Conservation (phyloP, 2,888 invertebrate genomes). For the Xylota segnis region DNA sequence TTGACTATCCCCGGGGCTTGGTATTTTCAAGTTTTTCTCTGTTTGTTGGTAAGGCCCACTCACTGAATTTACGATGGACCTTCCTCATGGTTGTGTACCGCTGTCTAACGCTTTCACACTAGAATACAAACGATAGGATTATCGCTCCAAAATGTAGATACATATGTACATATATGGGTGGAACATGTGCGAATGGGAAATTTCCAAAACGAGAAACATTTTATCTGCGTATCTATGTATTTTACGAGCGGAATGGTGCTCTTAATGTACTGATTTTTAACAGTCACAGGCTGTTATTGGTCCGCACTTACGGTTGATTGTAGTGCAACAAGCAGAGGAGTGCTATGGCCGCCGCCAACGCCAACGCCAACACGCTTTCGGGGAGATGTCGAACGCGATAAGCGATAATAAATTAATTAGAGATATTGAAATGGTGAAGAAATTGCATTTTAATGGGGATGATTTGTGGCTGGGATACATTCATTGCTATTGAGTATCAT, state of each 20-base stretch:
- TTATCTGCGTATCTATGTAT: conserved; percentile 76
- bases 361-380: conserved; percentile 48
- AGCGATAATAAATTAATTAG: conserved; percentile 85
- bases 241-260: conserved; percentile 73
- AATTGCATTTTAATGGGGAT: conserved; percentile 76
- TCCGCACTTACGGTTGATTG: conserved; percentile 31
- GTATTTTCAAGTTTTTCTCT: conserved; percentile 43
- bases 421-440: conserved; percentile 83
- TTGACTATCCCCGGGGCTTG: conserved; percentile 53
- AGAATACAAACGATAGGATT: conserved; percentile 76
- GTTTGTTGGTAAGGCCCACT: conserved; percentile 19
- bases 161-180: conserved; percentile 16
- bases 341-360: conserved; percentile 18
- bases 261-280: conserved; percentile 76
- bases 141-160: conserved; percentile 62
- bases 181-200: conserved; percentile 76
- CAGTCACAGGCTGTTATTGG: conserved; percentile 59
- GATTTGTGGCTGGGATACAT: conserved; percentile 64
- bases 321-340: conserved; percentile 56
- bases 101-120: conserved; percentile 64
- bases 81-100: conserved; percentile 47
- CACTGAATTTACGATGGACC: conserved; percentile 70
- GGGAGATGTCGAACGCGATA: conserved; percentile 82
- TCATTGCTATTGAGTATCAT: conserved; percentile 29
- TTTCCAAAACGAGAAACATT: conserved; percentile 67